Evolutionary conservation across 2,113 vertebrate species (phyloP).

Genomic region (Myrmophylax atrothorax): DNA sequence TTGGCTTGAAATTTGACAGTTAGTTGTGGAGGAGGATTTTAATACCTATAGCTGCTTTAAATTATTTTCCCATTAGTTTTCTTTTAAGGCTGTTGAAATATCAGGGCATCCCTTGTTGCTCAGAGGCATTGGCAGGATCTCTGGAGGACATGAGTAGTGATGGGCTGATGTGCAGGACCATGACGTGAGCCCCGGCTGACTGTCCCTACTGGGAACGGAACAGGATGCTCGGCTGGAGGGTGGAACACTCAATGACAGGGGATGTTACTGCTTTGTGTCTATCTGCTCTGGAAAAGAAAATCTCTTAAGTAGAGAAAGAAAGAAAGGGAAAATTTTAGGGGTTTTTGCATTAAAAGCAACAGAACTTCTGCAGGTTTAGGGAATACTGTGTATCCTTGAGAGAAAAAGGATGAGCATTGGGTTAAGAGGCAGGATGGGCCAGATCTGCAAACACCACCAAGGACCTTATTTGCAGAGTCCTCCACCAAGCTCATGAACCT

Average conservation of each 20-base stretch:
- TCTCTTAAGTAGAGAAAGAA: not conserved
- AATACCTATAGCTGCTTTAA: constrained; percentile 15
- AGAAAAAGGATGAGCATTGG: not conserved
- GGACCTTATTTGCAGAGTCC: not conserved
- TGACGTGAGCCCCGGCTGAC: not conserved
- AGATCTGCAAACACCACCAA: not conserved
- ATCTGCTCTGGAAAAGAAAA: not conserved
- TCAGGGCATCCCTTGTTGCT: not conserved
- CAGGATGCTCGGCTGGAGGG: not conserved
- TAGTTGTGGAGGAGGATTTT: not conserved
- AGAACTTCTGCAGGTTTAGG: not conserved
- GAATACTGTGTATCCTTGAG: not conserved
- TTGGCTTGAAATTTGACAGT: constrained; percentile 8
- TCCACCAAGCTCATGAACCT: not conserved
- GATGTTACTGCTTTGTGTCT: not conserved
- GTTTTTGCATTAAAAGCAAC: not conserved
- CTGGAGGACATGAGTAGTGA: not conserved
- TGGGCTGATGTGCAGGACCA: not conserved
- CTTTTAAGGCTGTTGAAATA: not conserved
- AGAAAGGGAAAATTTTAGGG: not conserved
- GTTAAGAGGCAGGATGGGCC: not conserved
- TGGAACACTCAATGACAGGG: not conserved
- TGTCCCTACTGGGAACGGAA: not conserved
- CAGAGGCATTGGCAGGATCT: not conserved
- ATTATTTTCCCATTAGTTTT: not conserved